Evolutionary conservation across 1,140 invertebrate species (phyloP).

Genomic region (Pseudomyrmex cubaensis): DNA sequence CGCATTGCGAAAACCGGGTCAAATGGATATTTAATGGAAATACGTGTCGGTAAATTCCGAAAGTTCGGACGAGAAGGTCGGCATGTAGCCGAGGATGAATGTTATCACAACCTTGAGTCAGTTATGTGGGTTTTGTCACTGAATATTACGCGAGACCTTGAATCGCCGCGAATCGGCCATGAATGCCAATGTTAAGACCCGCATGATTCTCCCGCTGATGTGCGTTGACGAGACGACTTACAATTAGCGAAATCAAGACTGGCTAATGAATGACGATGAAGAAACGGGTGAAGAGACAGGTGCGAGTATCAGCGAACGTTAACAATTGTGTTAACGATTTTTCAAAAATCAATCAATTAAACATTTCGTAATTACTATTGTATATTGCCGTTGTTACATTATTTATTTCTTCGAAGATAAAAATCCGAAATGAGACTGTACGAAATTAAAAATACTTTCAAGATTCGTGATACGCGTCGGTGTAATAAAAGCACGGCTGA

Average conservation of each 20-base stretch:
- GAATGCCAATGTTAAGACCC: constrained; percentile 73
- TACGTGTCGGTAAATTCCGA: constrained; percentile 14
- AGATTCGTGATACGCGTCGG: not conserved
- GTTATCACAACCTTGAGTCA: constrained; percentile 41
- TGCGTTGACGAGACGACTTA: not conserved
- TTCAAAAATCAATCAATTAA: not conserved
- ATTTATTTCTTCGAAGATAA: not conserved
- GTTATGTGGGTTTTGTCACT: constrained; percentile 67
- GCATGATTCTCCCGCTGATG: constrained; percentile 55
- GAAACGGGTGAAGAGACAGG: constrained; percentile 27
- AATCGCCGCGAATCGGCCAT: constrained; percentile 58
- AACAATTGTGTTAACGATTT: not conserved
- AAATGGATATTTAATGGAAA: not conserved
- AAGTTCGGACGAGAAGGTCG: constrained; percentile 16
- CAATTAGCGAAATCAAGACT: not conserved
- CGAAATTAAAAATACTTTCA: constrained; percentile 18
- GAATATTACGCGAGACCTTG: constrained; percentile 67
- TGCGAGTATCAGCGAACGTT: not conserved
- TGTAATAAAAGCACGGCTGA: constrained; percentile 25
- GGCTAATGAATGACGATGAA: constrained; percentile 34
- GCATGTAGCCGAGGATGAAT: constrained; percentile 8
- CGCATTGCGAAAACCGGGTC: not conserved
- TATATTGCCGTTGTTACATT: not conserved
- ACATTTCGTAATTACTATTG: not conserved
- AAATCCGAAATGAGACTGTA: not conserved